phyloP scores from a whole-genome alignment of 1,140 invertebrate genomes.

The Dreissena polymorpha region DNA sequence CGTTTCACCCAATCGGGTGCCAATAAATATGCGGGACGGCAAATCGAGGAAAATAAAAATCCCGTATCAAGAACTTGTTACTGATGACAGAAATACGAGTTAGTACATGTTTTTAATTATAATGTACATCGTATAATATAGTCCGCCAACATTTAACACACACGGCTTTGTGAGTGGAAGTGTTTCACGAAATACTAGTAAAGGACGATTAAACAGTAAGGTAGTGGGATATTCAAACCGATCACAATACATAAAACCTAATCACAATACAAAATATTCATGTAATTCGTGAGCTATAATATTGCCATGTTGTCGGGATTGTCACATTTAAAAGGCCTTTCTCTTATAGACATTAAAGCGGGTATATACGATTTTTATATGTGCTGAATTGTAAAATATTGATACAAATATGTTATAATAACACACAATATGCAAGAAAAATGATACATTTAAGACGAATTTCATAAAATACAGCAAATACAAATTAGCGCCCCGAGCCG shows the following conservation, averaged over 20 bases:
- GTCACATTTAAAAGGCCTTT: too few species aligned
- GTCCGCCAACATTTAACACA: not conserved
- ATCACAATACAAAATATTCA: not conserved
- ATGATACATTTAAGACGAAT: too few species aligned
- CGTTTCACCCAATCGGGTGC: conserved; percentile 34
- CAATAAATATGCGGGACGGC: conserved; percentile 38
- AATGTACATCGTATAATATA: not conserved
- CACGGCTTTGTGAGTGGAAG: too few species aligned
- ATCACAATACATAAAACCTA: not conserved
- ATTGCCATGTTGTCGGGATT: not conserved
- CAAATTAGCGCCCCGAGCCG: too few species aligned
- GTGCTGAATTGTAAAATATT: too few species aligned
- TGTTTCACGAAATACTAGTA: too few species aligned
- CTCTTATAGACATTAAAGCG: too few species aligned
- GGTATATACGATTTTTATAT: too few species aligned
- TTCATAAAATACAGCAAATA: too few species aligned
- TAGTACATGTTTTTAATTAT: not conserved
- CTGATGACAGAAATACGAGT: conserved; percentile 44
- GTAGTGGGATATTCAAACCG: not conserved
- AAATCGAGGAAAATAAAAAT: conserved; percentile 37
- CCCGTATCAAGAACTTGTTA: conserved; percentile 15
- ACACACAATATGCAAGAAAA: too few species aligned
- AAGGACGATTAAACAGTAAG: not conserved
- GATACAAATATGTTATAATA: too few species aligned
- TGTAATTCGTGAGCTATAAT: not conserved